phyloP scores from a whole-genome alignment of 2,113 vertebrate species.

The Urocolius indicus region DNA sequence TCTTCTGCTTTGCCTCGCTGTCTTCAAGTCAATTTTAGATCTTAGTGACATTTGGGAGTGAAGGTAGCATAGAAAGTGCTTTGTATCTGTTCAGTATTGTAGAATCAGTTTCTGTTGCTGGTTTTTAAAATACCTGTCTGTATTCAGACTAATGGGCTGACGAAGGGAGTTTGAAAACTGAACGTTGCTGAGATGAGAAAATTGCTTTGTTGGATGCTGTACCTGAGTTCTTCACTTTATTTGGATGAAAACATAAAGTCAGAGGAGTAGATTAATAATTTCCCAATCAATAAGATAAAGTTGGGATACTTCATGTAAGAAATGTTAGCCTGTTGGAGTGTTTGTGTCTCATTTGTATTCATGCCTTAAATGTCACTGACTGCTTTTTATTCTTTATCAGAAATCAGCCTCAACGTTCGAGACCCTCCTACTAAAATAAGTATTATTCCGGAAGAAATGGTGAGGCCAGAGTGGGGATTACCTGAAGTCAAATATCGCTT shows the following conservation, averaged over 20 bases:
- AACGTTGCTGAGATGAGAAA: neutral
- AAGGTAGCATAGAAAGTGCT: neutral
- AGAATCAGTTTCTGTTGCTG: neutral
- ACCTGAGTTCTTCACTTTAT: neutral
- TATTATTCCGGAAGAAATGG: constrained; percentile 83
- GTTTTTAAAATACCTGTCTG: neutral
- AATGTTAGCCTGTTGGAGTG: neutral
- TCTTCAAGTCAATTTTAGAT: neutral
- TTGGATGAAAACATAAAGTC: neutral
- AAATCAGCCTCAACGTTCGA: constrained; percentile 87
- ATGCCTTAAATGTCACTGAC: neutral
- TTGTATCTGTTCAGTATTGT: neutral
- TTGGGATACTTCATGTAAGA: neutral
- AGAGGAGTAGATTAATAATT: neutral
- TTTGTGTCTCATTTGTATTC: neutral
- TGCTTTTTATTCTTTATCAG: constrained; percentile 64
- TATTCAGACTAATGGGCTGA: neutral
- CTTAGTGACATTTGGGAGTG: neutral
- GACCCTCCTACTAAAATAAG: constrained; percentile 83
- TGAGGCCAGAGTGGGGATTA: constrained; percentile 87
- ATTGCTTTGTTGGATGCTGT: neutral
- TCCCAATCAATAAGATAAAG: neutral
- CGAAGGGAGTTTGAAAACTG: neutral
- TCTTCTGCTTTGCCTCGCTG: neutral
- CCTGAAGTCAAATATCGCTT: constrained; percentile 87